Evolutionary conservation across 2,888 invertebrate genomes (phyloP).

Genomic region (Branchipolynoe longqiensis): DNA sequence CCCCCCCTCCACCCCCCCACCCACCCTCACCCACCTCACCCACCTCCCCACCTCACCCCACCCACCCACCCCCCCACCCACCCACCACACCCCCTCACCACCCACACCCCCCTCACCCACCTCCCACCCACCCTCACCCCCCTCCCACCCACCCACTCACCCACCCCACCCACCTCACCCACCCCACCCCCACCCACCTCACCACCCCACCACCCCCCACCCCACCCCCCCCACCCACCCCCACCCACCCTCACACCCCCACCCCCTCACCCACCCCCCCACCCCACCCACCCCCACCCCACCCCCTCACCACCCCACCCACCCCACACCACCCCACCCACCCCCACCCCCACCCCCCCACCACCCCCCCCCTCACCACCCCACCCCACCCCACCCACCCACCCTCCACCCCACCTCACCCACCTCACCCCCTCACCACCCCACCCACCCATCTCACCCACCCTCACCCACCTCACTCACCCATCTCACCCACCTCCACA

Average conservation of each 20-base stretch:
- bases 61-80: neutral
- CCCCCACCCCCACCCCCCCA: neutral
- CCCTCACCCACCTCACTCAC: too few relatives aligned
- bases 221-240: neutral
- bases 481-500: too few relatives aligned
- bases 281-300: neutral
- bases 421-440: neutral
- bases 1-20: neutral
- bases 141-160: neutral
- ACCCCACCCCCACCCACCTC: neutral
- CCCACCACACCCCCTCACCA: neutral
- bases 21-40: neutral
- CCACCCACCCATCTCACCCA: neutral
- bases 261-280: neutral
- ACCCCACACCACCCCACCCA: neutral
- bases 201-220: neutral
- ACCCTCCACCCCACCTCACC: neutral
- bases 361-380: neutral
- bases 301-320: neutral
- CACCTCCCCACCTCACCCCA: neutral
- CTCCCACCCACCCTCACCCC: neutral
- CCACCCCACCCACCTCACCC: slow-evolving; percentile 1
- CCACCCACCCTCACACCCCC: neutral
- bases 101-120: neutral
- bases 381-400: neutral